Conservation (phyloP, 2,888 invertebrate species). For the Uloborus plumipes region DNA sequence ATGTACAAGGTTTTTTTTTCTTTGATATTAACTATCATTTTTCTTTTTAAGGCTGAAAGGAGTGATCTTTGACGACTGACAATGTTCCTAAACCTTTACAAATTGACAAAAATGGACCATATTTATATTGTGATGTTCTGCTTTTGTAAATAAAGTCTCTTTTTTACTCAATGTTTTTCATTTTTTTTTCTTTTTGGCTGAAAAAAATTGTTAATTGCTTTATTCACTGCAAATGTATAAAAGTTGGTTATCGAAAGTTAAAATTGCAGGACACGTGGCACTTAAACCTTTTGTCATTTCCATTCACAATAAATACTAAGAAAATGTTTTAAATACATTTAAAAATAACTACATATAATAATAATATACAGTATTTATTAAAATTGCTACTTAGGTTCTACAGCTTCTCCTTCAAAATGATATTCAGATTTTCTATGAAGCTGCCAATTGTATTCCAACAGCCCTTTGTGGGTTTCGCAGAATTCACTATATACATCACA, state of each 20-base stretch:
- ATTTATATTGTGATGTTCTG: constrained; percentile 18
- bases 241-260: no score
- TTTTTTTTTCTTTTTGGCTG: no score
- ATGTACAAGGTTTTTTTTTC: no score
- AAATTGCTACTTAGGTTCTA: neutral
- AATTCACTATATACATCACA: constrained; percentile 83
- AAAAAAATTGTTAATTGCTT: neutral
- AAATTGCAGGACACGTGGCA: no score
- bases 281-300: no score
- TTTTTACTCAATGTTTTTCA: neutral
- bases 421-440: constrained; percentile 8
- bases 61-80: no score
- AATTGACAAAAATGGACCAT: constrained; percentile 20
- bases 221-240: no score
- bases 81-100: constrained; percentile 34
- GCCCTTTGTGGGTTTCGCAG: constrained; percentile 72
- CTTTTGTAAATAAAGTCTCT: constrained; percentile 51
- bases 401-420: neutral
- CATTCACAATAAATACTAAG: no score
- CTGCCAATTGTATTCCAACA: constrained; percentile 79
- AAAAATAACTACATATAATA: neutral
- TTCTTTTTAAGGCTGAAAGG: no score
- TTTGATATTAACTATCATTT: no score
- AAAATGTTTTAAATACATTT: neutral
- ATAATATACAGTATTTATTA: neutral